A percentile compares a stretch with the other conserved stretches of the same genome.
These are phyloP conservation scores for Tuberolachnus salignus DNA, from an alignment of 2,888 invertebrate genomes.

Conservation along the genomic window DNA sequence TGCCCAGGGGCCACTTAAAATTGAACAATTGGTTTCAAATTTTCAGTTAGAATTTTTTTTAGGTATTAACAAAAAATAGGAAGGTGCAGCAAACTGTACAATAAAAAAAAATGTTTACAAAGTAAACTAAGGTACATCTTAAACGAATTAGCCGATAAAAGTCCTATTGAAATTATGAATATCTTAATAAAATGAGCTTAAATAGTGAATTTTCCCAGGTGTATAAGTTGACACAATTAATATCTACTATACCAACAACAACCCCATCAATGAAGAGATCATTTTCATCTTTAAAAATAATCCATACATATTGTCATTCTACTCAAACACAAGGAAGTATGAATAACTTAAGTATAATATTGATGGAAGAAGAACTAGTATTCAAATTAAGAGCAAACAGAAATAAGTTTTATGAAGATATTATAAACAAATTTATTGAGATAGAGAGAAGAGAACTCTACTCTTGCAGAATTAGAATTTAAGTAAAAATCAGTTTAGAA, in stretches of 20 bases:
- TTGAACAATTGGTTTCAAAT: too few species aligned
- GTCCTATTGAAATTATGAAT: slow-evolving; percentile 9
- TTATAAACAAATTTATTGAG: slow-evolving; percentile 4
- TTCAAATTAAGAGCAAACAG: neutral
- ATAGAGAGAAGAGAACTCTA: neutral
- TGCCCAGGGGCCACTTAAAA: too few species aligned
- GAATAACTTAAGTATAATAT: slow-evolving; percentile 19
- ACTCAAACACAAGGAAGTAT: slow-evolving; percentile 1
- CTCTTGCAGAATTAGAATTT: neutral
- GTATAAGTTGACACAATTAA: neutral
- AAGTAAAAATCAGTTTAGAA: too few species aligned
- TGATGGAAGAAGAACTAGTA: neutral
- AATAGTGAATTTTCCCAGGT: neutral
- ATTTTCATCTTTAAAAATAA: slow-evolving; percentile 18
- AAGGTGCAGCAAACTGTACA: too few species aligned
- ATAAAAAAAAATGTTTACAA: too few species aligned
- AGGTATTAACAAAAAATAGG: too few species aligned
- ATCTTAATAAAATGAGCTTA: slow-evolving; percentile 9
- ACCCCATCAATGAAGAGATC: slow-evolving; percentile 11
- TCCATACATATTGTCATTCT: neutral
- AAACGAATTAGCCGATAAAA: too few species aligned
- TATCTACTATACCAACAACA: slow-evolving; percentile 15
- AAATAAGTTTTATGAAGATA: slow-evolving; percentile 6
- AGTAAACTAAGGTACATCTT: too few species aligned
- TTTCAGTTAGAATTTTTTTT: too few species aligned